Conservation (phyloP, 1,140 invertebrate species). For the Bombus superbus region DNA sequence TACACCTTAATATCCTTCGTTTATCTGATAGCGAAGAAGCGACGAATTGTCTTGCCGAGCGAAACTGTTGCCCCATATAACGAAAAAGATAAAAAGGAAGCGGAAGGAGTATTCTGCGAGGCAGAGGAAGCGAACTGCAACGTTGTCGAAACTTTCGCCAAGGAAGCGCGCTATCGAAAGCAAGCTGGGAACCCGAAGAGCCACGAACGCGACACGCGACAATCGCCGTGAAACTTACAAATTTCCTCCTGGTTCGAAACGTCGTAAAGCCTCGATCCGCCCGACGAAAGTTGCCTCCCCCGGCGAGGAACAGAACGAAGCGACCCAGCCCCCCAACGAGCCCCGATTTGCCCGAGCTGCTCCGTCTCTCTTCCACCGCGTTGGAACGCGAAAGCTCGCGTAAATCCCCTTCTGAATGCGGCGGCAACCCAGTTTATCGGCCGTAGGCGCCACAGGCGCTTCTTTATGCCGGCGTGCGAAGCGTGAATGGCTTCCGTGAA, state of each 20-base stretch:
- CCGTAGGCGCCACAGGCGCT: conserved; percentile 43
- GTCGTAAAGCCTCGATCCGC: too few relatives aligned
- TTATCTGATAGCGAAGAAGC: not conserved
- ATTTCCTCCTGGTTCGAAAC: too few relatives aligned
- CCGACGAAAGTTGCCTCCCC: not conserved
- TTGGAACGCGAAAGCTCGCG: not conserved
- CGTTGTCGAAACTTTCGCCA: too few relatives aligned
- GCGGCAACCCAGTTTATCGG: conserved; percentile 48
- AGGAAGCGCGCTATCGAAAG: too few relatives aligned
- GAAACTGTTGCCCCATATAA: too few relatives aligned
- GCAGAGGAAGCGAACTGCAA: too few relatives aligned
- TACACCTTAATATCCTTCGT: not conserved
- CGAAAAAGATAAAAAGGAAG: too few relatives aligned
- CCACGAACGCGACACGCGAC: too few relatives aligned
- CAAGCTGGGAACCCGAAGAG: too few relatives aligned
- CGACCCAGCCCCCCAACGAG: not conserved
- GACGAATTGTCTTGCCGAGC: too few relatives aligned
- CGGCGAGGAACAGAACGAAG: not conserved
- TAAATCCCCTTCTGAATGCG: conserved; percentile 42
- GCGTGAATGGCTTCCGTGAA: conserved; percentile 55
- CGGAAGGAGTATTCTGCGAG: too few relatives aligned
- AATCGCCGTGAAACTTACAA: too few relatives aligned
- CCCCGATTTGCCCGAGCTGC: not conserved
- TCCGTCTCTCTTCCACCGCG: not conserved
- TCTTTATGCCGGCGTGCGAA: conserved; percentile 50